Percentiles rank a stretch among this genome's conserved stretches.
Conservation (phyloP, 2,113 vertebrate genomes). For the Mustelus asterias region DNA sequence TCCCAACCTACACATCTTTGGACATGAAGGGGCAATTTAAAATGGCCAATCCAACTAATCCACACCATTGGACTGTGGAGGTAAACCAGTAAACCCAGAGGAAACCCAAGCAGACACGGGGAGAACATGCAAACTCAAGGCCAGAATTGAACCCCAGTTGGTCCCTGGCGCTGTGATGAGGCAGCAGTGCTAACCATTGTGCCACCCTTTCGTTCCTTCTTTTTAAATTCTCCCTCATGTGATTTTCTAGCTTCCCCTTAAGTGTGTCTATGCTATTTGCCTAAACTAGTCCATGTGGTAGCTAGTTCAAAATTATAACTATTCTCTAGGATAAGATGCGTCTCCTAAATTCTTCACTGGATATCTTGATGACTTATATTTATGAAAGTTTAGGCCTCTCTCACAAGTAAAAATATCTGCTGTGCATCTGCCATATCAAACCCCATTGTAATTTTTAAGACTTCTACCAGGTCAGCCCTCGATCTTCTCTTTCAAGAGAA, state of each 20-base stretch:
- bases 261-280: background rate
- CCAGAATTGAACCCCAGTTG: no score
- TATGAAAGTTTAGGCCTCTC: background rate
- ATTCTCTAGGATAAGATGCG: background rate
- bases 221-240: background rate
- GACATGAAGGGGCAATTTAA: no score
- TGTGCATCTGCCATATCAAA: background rate
- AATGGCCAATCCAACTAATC: no score
- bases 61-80: no score
- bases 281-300: background rate
- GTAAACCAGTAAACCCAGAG: no score
- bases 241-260: background rate
- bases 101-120: no score
- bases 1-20: no score
- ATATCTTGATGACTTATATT: background rate
- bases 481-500: background rate
- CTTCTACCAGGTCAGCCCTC: background rate
- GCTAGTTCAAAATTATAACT: background rate
- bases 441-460: background rate
- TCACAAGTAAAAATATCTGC: background rate
- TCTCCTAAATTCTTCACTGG: background rate
- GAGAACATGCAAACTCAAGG: no score
- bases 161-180: no score
- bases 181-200: no score
- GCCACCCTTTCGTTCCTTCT: no score